Percentiles rank a stretch among this genome's conserved stretches.
These are phyloP conservation scores for Trisateles emortualis DNA, from an alignment of 2,888 invertebrate species.

Conservation along the genomic window DNA sequence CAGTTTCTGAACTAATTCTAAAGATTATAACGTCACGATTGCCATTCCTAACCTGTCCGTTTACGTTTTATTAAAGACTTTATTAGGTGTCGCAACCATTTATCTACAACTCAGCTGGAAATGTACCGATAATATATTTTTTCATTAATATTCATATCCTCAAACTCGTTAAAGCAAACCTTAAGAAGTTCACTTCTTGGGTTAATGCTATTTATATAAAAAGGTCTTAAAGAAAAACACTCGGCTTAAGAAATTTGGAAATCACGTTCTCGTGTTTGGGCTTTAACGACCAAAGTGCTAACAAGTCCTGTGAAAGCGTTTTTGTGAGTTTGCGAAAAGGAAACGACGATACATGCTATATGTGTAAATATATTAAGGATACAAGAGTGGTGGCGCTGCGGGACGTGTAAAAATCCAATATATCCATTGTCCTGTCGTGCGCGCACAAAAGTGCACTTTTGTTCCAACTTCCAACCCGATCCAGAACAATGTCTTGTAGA, in stretches of 20 bases:
- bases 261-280: conserved; percentile 23
- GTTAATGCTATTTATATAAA: conserved; percentile 6
- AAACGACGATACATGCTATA: conserved; percentile 31
- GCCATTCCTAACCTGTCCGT: conserved; percentile 35
- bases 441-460: conserved; percentile 66
- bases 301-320: conserved; percentile 38
- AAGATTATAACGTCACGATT: conserved; percentile 46
- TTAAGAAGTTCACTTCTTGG: conserved; percentile 1
- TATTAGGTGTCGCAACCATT: conserved; percentile 37
- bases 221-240: neutral
- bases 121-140: conserved; percentile 9
- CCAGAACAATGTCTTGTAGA: conserved; percentile 56
- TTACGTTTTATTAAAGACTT: conserved; percentile 35
- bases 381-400: conserved; percentile 64
- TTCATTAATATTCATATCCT: conserved; percentile 10
- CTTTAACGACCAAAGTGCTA: conserved; percentile 39
- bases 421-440: conserved; percentile 76
- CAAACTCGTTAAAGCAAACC: neutral
- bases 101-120: conserved; percentile 18
- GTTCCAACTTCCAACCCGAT: conserved; percentile 50
- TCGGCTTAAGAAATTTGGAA: conserved; percentile 24
- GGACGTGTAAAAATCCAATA: conserved; percentile 73
- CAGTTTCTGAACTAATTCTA: conserved; percentile 53
- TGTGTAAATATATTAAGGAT: conserved; percentile 40
- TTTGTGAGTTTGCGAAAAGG: conserved; percentile 30